Evolutionary conservation across 2,797 vertebrate species (phyloP).

Genomic region (Chrysolophus pictus): DNA sequence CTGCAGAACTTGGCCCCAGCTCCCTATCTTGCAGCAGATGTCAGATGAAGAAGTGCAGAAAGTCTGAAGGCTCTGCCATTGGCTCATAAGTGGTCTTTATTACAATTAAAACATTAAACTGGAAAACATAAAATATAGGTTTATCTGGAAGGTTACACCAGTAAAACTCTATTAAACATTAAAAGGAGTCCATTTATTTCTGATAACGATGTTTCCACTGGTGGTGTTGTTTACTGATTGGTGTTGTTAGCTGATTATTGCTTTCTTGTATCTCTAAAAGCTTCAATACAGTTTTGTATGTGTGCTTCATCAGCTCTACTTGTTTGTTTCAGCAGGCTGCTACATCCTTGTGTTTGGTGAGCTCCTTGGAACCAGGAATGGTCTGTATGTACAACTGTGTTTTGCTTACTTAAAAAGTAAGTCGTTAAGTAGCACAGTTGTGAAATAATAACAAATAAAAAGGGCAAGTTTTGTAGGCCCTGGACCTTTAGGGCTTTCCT

Average conservation of each 20-base stretch:
- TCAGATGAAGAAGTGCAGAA: background rate
- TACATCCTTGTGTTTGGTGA: background rate
- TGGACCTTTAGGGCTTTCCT: background rate
- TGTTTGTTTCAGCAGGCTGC: background rate
- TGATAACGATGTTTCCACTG: background rate
- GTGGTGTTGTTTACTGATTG: too few relatives aligned
- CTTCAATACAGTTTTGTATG: background rate
- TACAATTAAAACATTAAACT: background rate
- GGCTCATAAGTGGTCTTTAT: background rate
- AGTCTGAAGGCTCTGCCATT: background rate
- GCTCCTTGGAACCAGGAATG: background rate
- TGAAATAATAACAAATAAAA: background rate
- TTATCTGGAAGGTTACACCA: background rate
- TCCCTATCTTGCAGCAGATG: background rate
- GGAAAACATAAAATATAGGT: background rate
- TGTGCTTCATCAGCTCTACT: background rate
- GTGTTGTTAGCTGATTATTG: background rate
- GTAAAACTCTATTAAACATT: background rate
- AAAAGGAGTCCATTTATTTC: background rate
- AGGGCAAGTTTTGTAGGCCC: background rate
- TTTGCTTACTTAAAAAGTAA: background rate
- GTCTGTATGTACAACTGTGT: background rate
- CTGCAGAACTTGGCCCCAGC: conserved; percentile 35
- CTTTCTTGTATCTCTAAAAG: background rate
- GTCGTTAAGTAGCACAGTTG: background rate